Evolutionary conservation across 53 echinoderm and acorn worm species (phyloP).

Genomic region (Hippasteria phrygiana): DNA sequence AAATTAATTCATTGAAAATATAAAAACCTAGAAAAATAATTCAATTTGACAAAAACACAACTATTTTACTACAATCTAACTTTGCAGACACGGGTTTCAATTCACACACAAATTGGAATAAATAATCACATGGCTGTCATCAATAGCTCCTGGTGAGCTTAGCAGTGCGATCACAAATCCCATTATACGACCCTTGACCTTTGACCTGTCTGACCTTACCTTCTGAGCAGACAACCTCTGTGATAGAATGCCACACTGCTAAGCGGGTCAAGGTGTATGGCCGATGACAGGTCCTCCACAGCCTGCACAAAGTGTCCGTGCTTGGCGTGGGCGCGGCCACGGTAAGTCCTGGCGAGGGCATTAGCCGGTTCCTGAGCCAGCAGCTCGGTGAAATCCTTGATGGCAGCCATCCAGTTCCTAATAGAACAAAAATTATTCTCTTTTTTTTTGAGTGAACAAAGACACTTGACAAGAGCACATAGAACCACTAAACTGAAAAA

Average conservation of each 20-base stretch:
- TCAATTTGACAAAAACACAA: too few relatives aligned
- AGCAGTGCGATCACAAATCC: too few relatives aligned
- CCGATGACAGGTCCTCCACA: slow-evolving; percentile 91
- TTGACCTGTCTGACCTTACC: slow-evolving; percentile 49
- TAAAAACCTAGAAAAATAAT: too few relatives aligned
- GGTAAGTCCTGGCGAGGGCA: slow-evolving; percentile 92
- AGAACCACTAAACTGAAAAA: too few relatives aligned
- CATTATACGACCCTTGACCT: not conserved
- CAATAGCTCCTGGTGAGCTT: too few relatives aligned
- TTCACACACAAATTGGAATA: too few relatives aligned
- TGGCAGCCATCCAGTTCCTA: slow-evolving; percentile 97
- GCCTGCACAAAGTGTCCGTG: slow-evolving; percentile 92
- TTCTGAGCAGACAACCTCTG: slow-evolving; percentile 94
- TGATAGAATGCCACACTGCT: slow-evolving; percentile 41
- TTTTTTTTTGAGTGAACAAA: not conserved
- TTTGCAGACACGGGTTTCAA: too few relatives aligned
- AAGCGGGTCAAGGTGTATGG: slow-evolving; percentile 87
- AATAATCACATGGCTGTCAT: too few relatives aligned
- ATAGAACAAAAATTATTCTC: too few relatives aligned
- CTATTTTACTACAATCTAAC: too few relatives aligned
- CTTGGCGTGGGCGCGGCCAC: slow-evolving; percentile 91
- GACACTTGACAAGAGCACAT: not conserved
- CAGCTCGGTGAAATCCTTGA: slow-evolving; percentile 93
- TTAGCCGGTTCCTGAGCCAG: slow-evolving; percentile 92
- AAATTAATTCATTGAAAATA: too few relatives aligned